These are phyloP conservation scores for Chiridota heheva DNA, from an alignment of 35 echinoderm and acorn worm genomes.

Conservation along the genomic window DNA sequence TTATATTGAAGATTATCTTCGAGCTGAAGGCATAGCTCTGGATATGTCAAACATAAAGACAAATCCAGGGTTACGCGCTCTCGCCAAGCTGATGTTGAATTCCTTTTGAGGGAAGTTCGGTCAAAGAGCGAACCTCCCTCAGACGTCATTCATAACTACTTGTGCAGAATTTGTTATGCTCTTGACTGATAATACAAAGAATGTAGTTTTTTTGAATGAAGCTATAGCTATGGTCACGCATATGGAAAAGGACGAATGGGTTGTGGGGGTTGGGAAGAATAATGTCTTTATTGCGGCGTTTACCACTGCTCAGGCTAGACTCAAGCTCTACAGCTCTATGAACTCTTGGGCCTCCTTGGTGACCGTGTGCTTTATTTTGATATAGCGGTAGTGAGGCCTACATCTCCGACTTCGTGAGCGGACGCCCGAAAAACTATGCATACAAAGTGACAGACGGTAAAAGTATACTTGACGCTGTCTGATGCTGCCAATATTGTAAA, in stretches of 20 bases:
- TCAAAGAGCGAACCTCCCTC: neutral
- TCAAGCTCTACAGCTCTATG: slow-evolving; percentile 65
- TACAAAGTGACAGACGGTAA: slow-evolving; percentile 60
- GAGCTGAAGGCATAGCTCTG: slow-evolving; percentile 55
- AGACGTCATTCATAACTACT: too few relatives aligned
- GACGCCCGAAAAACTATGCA: slow-evolving; percentile 58
- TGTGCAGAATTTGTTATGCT: too few relatives aligned
- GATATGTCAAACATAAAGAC: neutral
- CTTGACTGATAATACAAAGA: too few relatives aligned
- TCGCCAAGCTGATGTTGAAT: neutral
- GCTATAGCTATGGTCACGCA: too few relatives aligned
- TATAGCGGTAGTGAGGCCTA: neutral
- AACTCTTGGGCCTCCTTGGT: slow-evolving; percentile 23
- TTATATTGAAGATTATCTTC: slow-evolving; percentile 44
- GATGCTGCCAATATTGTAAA: slow-evolving; percentile 32
- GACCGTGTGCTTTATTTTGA: slow-evolving; percentile 44
- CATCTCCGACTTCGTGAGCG: neutral
- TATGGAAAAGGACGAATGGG: too few relatives aligned
- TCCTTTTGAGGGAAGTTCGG: neutral
- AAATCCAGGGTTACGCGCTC: neutral
- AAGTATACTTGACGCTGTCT: too few relatives aligned
- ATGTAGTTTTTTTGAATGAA: too few relatives aligned
- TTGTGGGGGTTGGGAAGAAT: too few relatives aligned
- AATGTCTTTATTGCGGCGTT: slow-evolving; percentile 74
- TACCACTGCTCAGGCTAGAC: slow-evolving; percentile 67